Evolutionary conservation across 37 sponge, comb jelly and placozoan genomes (phyloP), one percentile per base, ranked within the genome.

Genomic region (Ephydatia muelleri): DNA sequence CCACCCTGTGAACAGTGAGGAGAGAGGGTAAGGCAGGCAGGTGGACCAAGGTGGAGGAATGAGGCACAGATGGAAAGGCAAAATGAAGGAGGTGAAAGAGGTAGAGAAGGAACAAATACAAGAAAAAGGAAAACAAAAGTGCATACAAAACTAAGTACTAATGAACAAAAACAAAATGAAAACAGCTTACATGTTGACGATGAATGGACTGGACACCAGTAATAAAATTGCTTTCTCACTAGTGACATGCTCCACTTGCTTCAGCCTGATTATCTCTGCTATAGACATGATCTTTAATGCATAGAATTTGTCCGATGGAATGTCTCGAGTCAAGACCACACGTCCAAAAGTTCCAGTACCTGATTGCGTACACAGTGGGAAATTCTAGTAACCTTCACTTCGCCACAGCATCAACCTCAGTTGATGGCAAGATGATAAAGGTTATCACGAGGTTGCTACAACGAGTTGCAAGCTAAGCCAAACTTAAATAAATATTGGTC

Each of bases 291-390:
- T 92, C 83, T 97, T 97, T 19, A 97, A 81, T 11, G 98, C 98
- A 83, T 65, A 94, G 85, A 72, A 97, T 2, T 80, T 29, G n/a
- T 77, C 73, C 13, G 92, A 73, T 16, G 85, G 74, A 5, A 88
- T 84, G 68, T 95, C 93, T 36, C 86, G 85, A 40, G 84, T 68
- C 30, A 97, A 75, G 22, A 95, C 84, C 75, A 97, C 98, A 33
- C 98, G 75, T 30, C 98, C 98, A 86, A 97, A 97, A 26, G 95
- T 97, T 4, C 98, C 98, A 27, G 95, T 97, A 64, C 98, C 98
- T 97, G 82, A 5, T 39, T 6, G 67, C 0, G 57, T 57, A 69
- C 14, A 84, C n/a, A 25, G 3, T 31, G 70, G 9, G 70, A 69
- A 11, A n/a, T n/a, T n/a, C n/a, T n/a, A 4, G 47, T 8, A 43